These are phyloP conservation scores for Porites cylindrica DNA, from an alignment of 92 coral and sea anemone species.

Conservation along the genomic window DNA sequence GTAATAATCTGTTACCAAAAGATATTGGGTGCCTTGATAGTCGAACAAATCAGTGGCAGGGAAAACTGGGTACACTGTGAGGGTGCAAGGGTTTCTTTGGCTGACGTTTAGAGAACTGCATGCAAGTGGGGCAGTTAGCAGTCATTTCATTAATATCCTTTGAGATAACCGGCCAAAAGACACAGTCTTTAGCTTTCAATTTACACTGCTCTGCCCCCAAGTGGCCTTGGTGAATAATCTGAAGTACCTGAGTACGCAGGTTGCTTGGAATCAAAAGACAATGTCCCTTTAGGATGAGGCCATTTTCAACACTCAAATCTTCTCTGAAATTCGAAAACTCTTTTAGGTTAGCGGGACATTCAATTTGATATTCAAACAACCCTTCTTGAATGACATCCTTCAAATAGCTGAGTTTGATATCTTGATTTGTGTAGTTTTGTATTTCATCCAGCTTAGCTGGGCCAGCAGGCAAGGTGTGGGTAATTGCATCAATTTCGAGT, in stretches of 20 bases:
- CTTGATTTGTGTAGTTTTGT: no score
- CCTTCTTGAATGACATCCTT: constrained; percentile 42
- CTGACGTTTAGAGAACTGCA: constrained; percentile 43
- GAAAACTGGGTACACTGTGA: constrained; percentile 55
- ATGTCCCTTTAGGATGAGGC: constrained; percentile 47
- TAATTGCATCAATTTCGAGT: constrained; percentile 50
- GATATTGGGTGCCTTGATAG: constrained; percentile 52
- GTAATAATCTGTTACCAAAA: no score
- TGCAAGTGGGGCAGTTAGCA: constrained; percentile 51
- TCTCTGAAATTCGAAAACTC: constrained; percentile 68
- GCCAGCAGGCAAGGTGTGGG: constrained; percentile 44
- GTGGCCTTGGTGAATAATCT: constrained; percentile 59
- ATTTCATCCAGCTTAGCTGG: no score
- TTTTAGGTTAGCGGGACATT: constrained; percentile 46
- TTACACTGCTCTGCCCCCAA: constrained; percentile 57
- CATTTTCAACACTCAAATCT: constrained; percentile 68
- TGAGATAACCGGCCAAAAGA: constrained; percentile 16
- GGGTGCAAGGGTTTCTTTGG: no score
- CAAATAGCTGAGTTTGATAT: no score
- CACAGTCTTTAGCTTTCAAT: constrained; percentile 51
- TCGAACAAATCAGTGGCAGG: constrained; percentile 58
- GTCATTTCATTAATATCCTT: constrained; percentile 40
- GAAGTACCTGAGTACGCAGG: constrained; percentile 5
- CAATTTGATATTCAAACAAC: constrained; percentile 44
- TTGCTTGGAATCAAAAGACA: constrained; percentile 1